These are phyloP conservation scores for Ennomos fuscantarius DNA, from an alignment of 2,888 invertebrate genomes.

Conservation along the genomic window DNA sequence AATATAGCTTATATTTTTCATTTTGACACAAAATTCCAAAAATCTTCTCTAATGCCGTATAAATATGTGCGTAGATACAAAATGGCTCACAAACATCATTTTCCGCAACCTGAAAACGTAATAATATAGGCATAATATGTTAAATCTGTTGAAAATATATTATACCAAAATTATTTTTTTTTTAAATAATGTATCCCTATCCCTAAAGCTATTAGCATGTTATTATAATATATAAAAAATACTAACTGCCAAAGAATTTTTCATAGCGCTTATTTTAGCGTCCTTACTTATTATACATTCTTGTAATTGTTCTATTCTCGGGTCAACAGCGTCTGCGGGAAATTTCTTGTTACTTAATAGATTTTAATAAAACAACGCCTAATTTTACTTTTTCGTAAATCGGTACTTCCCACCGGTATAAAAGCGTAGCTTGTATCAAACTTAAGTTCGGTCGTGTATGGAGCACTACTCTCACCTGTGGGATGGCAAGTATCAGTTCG, in stretches of 20 bases:
- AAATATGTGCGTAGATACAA: conserved; percentile 76
- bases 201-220: no score
- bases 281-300: conserved; percentile 71
- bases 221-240: conserved; percentile 4
- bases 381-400: no score
- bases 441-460: no score
- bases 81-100: conserved; percentile 79
- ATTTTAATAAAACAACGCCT: no score
- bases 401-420: no score
- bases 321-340: conserved; percentile 57
- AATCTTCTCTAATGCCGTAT: conserved; percentile 78
- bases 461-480: no score
- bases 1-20: conserved; percentile 70
- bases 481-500: no score
- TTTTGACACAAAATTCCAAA: conserved; percentile 72
- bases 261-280: conserved; percentile 76
- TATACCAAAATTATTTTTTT: no score
- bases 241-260: conserved; percentile 74
- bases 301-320: conserved; percentile 70
- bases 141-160: no score
- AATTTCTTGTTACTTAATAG: background rate
- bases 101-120: conserved; percentile 68
- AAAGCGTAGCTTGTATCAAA: no score
- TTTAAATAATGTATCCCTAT: no score
- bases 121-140: conserved; percentile 5